Percentiles rank a stretch among this genome's conserved stretches.
These are phyloP conservation scores for Leucoma salicis DNA, from an alignment of 2,888 invertebrate species.

Conservation along the genomic window DNA sequence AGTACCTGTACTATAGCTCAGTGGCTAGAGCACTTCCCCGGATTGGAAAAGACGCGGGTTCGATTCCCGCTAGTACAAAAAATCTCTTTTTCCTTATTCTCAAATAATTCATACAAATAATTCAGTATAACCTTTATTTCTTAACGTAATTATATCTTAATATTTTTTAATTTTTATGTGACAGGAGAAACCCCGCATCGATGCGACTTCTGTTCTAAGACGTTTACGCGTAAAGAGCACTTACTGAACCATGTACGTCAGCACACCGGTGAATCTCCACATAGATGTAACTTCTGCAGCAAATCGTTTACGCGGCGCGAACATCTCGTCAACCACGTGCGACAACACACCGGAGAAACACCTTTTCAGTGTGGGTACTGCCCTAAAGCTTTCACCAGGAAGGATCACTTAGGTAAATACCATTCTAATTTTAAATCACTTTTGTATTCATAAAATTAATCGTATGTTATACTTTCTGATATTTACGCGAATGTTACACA, in stretches of 20 bases:
- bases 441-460: no score
- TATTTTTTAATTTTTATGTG: slow-evolving; percentile 10
- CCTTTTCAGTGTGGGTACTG: slow-evolving; percentile 92
- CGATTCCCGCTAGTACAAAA: no score
- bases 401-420: slow-evolving; percentile 86
- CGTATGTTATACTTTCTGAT: no score
- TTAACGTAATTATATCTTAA: background rate
- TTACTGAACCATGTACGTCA: slow-evolving; percentile 89
- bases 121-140: no score
- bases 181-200: slow-evolving; percentile 88
- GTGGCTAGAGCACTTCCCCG: no score
- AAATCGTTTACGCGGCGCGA: slow-evolving; percentile 94
- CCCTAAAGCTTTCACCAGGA: slow-evolving; percentile 92
- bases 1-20: no score
- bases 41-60: no score
- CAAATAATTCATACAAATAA: no score
- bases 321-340: slow-evolving; percentile 92
- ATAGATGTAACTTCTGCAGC: slow-evolving; percentile 92
- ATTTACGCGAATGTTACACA: no score
- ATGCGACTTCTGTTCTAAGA: slow-evolving; percentile 90
- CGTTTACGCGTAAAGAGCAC: slow-evolving; percentile 90
- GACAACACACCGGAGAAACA: slow-evolving; percentile 89
- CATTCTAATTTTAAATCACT: no score
- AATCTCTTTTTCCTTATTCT: no score
- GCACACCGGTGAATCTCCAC: slow-evolving; percentile 91